Percentiles rank a stretch among this genome's conserved stretches.
Evolutionary conservation across 2,797 vertebrate genomes (phyloP).

Genomic region (Crocodylus rhombifer): DNA sequence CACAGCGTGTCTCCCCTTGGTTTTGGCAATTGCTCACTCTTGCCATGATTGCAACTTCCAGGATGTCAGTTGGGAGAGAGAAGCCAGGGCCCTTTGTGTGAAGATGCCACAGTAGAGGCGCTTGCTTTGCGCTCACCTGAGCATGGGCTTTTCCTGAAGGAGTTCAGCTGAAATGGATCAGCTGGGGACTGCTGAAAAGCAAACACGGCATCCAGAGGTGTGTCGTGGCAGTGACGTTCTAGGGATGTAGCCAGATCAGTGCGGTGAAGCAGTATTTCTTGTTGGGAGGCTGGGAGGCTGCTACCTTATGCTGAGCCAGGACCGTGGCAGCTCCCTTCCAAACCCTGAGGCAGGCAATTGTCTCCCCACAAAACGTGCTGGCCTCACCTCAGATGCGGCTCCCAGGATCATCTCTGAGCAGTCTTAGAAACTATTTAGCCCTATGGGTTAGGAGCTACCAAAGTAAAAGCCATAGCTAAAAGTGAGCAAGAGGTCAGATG

Average conservation of each 20-base stretch:
- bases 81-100: neutral
- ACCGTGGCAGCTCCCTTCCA: too few relatives aligned
- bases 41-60: conserved; percentile 54
- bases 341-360: too few relatives aligned
- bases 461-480: conserved; percentile 55
- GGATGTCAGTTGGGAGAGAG: neutral
- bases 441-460: neutral
- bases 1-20: neutral
- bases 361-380: too few relatives aligned
- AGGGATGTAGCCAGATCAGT: too few relatives aligned
- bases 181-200: accelerated
- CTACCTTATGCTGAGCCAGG: too few relatives aligned
- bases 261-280: too few relatives aligned
- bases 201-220: too few relatives aligned
- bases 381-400: too few relatives aligned
- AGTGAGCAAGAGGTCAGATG: conserved; percentile 39
- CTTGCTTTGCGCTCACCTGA: neutral
- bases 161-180: neutral
- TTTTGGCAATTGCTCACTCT: neutral
- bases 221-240: too few relatives aligned
- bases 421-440: neutral
- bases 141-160: neutral
- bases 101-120: accelerated
- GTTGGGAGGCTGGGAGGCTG: too few relatives aligned
- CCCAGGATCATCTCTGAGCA: too few relatives aligned